Evolutionary conservation across 2,888 invertebrate species (phyloP).

Genomic region (Octodonta nipae): DNA sequence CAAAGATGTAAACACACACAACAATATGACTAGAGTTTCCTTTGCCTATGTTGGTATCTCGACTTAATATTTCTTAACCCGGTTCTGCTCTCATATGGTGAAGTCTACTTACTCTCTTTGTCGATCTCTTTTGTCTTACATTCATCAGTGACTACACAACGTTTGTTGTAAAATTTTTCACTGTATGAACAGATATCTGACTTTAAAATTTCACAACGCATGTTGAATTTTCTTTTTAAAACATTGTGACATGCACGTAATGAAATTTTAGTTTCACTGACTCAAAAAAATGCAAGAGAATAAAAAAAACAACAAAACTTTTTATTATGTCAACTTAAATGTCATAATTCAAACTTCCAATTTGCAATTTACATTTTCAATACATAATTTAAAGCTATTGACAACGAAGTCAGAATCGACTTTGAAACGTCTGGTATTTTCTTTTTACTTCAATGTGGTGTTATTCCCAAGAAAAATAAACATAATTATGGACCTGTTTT

Average conservation of each 20-base stretch:
- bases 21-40: constrained; percentile 7
- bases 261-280: too few relatives aligned
- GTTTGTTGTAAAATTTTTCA: not conserved
- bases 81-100: constrained; percentile 8
- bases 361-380: too few relatives aligned
- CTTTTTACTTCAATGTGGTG: too few relatives aligned
- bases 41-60: constrained; percentile 8
- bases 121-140: constrained; percentile 5
- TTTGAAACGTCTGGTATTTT: too few relatives aligned
- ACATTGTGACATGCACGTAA: not conserved
- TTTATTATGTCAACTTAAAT: too few relatives aligned
- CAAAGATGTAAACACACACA: constrained; percentile 7
- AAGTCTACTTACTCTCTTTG: constrained; percentile 8
- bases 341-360: too few relatives aligned
- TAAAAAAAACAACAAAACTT: too few relatives aligned
- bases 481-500: too few relatives aligned
- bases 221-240: constrained; percentile 1
- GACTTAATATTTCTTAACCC: constrained; percentile 7
- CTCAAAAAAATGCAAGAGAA: too few relatives aligned
- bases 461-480: too few relatives aligned
- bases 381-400: too few relatives aligned
- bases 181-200: constrained; percentile 1
- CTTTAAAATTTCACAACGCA: not conserved
- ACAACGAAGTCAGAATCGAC: too few relatives aligned
- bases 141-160: constrained; percentile 4